Evolutionary conservation across 2,888 invertebrate genomes (phyloP).

Genomic region (Dasysyrphus albostriatus): DNA sequence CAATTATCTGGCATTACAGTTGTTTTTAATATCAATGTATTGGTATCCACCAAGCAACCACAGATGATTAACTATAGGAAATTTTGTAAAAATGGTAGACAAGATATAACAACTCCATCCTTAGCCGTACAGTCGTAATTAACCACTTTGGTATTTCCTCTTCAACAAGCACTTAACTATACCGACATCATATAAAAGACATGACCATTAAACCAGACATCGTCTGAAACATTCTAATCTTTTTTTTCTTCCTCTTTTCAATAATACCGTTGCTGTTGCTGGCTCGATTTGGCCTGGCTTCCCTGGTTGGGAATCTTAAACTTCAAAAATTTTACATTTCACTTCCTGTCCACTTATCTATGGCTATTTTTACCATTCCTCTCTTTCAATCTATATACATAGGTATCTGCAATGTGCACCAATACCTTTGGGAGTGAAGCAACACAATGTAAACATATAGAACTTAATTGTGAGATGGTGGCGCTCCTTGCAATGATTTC

Average conservation of each 20-base stretch:
- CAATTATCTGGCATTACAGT: not conserved
- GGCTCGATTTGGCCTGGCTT: not conserved
- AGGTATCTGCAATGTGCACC: not conserved
- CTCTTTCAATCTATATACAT: not conserved
- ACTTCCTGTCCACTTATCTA: conserved; percentile 66
- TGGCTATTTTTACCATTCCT: conserved; percentile 35
- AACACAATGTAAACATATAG: conserved; percentile 5
- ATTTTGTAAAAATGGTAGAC: not conserved
- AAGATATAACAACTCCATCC: conserved; percentile 28
- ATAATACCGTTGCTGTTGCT: conserved; percentile 5
- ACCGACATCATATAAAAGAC: conserved; percentile 50
- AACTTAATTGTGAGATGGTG: conserved; percentile 57
- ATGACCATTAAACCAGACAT: conserved; percentile 67
- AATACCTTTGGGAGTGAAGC: not conserved
- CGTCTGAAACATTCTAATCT: conserved; percentile 53
- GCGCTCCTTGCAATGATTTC: conserved; percentile 58
- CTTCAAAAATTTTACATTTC: conserved; percentile 70
- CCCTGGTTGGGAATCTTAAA: conserved; percentile 45
- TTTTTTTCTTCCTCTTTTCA: conserved; percentile 30
- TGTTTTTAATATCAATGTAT: not conserved
- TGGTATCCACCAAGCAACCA: not conserved
- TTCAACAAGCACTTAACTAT: conserved; percentile 72
- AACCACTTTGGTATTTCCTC: conserved; percentile 73
- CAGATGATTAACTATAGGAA: conserved; percentile 16
- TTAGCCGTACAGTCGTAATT: conserved; percentile 45